These are phyloP conservation scores for Rhinolophus ferrumequinum DNA, from an alignment of 2,113 vertebrate species.

Conservation along the genomic window DNA sequence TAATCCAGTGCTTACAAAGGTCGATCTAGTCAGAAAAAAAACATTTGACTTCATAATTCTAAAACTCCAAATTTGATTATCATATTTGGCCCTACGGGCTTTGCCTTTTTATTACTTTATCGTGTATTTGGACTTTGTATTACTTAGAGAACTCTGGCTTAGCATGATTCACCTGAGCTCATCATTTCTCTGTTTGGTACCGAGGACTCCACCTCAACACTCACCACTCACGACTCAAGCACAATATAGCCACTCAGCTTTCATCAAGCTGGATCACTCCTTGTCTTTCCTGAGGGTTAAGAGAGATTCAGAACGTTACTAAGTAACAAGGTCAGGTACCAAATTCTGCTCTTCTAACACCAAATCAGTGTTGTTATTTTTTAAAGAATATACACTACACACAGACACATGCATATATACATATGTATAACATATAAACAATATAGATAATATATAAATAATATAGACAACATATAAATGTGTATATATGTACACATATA, in stretches of 20 bases:
- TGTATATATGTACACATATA: not conserved
- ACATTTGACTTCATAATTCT: not conserved
- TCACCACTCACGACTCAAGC: not conserved
- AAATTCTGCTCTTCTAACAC: not conserved
- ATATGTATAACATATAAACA: not conserved
- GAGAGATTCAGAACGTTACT: not conserved
- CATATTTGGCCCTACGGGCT: not conserved
- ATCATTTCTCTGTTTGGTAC: not conserved
- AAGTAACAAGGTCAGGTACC: not conserved
- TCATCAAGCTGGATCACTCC: not conserved
- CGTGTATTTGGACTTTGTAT: not conserved
- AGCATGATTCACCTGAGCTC: not conserved
- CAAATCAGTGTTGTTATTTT: not conserved
- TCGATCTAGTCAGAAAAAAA: not conserved
- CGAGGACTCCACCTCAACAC: not conserved
- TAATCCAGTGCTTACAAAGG: not conserved
- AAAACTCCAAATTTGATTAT: not conserved
- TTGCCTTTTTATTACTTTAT: not conserved
- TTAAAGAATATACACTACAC: not conserved
- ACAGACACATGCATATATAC: not conserved
- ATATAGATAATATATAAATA: not conserved
- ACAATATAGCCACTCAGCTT: not conserved
- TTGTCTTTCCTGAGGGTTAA: not conserved
- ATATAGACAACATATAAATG: not conserved
- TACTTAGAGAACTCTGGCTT: not conserved